phyloP scores from a whole-genome alignment of 1,140 invertebrate species.

The Monomorium pharaonis region DNA sequence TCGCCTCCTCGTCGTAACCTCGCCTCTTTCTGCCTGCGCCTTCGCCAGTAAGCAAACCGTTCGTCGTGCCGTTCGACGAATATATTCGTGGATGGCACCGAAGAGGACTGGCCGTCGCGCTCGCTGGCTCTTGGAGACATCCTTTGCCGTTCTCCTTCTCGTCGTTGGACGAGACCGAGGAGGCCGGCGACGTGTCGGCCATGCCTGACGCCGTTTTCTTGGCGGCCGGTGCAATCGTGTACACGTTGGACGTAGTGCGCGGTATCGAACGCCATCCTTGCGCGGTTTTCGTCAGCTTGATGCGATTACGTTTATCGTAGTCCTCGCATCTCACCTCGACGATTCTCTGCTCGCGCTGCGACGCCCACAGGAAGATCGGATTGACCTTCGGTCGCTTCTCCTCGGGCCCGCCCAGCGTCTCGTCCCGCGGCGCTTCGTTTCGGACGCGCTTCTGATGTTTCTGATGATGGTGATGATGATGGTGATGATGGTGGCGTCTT shows the following conservation, averaged over 20 bases:
- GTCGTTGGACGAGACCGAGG: constrained; percentile 64
- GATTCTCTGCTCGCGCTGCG: constrained; percentile 91
- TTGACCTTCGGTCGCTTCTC: constrained; percentile 87
- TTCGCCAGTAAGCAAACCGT: constrained; percentile 54
- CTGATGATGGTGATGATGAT: constrained; percentile 70
- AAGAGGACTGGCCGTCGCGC: constrained; percentile 48
- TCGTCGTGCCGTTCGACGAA: constrained; percentile 53
- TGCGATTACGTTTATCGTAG: constrained; percentile 93
- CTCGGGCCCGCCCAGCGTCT: constrained; percentile 57
- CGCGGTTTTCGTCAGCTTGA: constrained; percentile 91
- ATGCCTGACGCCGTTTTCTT: not conserved
- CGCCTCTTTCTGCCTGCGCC: constrained; percentile 49
- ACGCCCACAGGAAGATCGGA: constrained; percentile 93
- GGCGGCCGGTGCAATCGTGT: constrained; percentile 74
- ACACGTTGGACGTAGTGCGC: constrained; percentile 88
- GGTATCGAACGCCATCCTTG: constrained; percentile 93
- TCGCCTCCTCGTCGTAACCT: constrained; percentile 63
- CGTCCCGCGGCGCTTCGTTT: constrained; percentile 29
- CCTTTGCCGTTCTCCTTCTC: constrained; percentile 73
- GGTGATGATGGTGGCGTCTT: constrained; percentile 79
- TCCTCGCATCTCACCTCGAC: constrained; percentile 93
- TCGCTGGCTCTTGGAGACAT: constrained; percentile 13
- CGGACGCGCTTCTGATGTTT: constrained; percentile 63
- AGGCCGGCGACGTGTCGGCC: constrained; percentile 53
- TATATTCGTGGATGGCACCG: constrained; percentile 54